Evolutionary conservation across 2,888 invertebrate genomes (phyloP).

Genomic region (Caenorhabditis virilis): DNA sequence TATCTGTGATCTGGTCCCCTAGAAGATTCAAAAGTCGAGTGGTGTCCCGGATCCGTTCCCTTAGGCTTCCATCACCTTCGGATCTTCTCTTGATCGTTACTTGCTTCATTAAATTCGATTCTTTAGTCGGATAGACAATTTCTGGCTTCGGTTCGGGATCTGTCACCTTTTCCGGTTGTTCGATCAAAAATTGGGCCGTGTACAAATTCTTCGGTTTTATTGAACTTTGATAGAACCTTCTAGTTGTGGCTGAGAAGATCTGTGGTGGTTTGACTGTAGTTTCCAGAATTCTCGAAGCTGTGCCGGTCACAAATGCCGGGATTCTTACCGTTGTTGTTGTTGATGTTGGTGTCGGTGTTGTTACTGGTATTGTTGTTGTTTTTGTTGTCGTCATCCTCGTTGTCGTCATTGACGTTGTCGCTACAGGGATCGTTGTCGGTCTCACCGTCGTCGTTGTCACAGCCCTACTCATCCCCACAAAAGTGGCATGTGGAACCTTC

Average conservation of each 20-base stretch:
- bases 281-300: too few species aligned
- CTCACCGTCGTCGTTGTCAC: neutral
- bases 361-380: conserved; percentile 3
- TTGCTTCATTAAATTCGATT: too few species aligned
- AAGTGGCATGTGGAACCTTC: too few species aligned
- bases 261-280: too few species aligned
- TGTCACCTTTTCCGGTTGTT: too few species aligned
- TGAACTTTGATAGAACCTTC: neutral
- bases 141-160: too few species aligned
- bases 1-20: conserved; percentile 22
- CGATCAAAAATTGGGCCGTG: too few species aligned
- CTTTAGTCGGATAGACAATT: too few species aligned
- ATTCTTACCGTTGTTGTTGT: neutral
- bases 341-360: neutral
- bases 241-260: neutral
- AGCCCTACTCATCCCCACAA: neutral
- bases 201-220: too few species aligned
- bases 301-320: too few species aligned
- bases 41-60: conserved; percentile 21
- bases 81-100: too few species aligned
- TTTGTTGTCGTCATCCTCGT: conserved; percentile 6
- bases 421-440: neutral
- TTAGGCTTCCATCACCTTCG: too few species aligned
- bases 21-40: conserved; percentile 20
- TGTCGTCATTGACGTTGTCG: conserved; percentile 5